These are phyloP conservation scores for Drosophila ananassae DNA, from an alignment of 1,140 invertebrate species.

Conservation along the genomic window DNA sequence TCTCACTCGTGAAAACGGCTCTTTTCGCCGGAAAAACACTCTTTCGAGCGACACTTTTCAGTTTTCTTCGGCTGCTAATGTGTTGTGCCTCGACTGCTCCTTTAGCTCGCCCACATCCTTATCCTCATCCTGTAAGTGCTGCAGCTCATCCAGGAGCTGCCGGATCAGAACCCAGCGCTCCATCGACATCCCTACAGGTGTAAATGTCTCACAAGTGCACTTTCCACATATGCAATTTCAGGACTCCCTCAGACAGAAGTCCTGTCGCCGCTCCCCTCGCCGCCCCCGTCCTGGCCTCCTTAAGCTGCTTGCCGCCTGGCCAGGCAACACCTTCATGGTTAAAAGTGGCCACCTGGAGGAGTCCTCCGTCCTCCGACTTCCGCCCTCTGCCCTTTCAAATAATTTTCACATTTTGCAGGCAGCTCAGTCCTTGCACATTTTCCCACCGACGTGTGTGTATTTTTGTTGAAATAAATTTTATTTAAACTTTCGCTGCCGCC, in stretches of 20 bases:
- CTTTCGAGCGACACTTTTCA: slow-evolving; percentile 53
- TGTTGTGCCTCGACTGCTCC: slow-evolving; percentile 40
- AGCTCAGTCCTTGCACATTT: slow-evolving; percentile 26
- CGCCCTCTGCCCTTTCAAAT: slow-evolving; percentile 23
- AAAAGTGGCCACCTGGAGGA: slow-evolving; percentile 49
- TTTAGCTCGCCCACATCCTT: slow-evolving; percentile 6
- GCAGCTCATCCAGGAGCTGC: slow-evolving; percentile 10
- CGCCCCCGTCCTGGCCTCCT: slow-evolving; percentile 24
- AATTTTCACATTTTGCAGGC: slow-evolving; percentile 70
- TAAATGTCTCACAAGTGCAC: slow-evolving; percentile 66
- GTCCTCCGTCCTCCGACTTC: neutral
- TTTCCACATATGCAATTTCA: slow-evolving; percentile 19
- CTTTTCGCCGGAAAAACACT: slow-evolving; percentile 41
- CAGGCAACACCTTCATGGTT: slow-evolving; percentile 50
- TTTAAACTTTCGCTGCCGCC: slow-evolving; percentile 74
- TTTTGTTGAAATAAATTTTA: slow-evolving; percentile 83
- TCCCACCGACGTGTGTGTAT: slow-evolving; percentile 39
- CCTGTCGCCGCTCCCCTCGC: neutral
- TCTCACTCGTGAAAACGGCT: slow-evolving; percentile 33
- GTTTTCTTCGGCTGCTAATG: slow-evolving; percentile 64
- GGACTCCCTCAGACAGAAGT: slow-evolving; percentile 8
- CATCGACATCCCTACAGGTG: slow-evolving; percentile 71
- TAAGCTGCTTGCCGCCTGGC: slow-evolving; percentile 29
- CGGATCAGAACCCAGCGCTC: slow-evolving; percentile 12
- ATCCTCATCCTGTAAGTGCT: neutral